phyloP scores from a whole-genome alignment of 2,888 invertebrate species.

The Thecocarcelia acutangulata region DNA sequence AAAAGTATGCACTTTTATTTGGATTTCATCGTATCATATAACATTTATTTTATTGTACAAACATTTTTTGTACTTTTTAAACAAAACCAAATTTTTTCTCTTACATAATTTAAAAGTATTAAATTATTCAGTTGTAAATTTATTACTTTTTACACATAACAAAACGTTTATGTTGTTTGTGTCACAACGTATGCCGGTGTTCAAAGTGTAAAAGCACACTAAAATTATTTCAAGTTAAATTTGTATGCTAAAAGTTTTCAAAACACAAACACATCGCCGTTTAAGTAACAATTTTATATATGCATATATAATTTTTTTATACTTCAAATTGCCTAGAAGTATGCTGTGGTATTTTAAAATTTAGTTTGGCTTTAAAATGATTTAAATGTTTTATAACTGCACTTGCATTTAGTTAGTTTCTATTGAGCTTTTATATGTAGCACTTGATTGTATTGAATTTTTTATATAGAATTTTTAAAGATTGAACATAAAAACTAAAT shows the following conservation, averaged over 20 bases:
- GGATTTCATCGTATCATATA: background rate
- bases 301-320: background rate
- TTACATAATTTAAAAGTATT: too few relatives aligned
- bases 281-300: constrained; percentile 20
- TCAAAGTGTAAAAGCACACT: background rate
- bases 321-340: constrained; percentile 22
- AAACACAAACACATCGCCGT: constrained; percentile 1
- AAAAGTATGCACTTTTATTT: constrained; percentile 17
- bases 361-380: background rate
- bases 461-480: background rate
- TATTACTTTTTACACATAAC: background rate
- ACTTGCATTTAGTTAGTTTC: too few relatives aligned
- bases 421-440: too few relatives aligned
- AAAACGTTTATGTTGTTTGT: background rate
- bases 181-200: constrained; percentile 35
- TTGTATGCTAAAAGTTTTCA: constrained; percentile 26
- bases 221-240: constrained; percentile 1
- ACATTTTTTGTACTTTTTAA: background rate
- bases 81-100: too few relatives aligned
- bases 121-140: too few relatives aligned
- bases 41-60: background rate
- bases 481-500: too few relatives aligned
- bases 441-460: constrained; percentile 14
- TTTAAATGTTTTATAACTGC: background rate
- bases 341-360: constrained; percentile 26